These are phyloP conservation scores for Oncorhynchus clarkii DNA, from an alignment of 2,113 vertebrate genomes.

Conservation along the genomic window DNA sequence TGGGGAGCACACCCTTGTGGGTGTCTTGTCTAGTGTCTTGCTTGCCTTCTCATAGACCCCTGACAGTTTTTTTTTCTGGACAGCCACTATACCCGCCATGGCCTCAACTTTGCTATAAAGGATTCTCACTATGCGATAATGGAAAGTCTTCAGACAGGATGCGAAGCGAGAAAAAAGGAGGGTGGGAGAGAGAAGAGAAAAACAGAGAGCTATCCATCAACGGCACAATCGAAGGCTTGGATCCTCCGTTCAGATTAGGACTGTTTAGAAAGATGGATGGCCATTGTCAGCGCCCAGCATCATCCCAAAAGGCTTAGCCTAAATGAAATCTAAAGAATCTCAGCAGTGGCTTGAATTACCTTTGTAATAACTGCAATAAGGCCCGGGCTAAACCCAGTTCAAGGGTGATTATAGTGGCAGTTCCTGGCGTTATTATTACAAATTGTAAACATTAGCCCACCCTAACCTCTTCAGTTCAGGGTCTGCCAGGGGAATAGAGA, in stretches of 20 bases:
- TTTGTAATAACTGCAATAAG: conserved; percentile 59
- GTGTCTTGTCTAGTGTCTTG: conserved; percentile 29
- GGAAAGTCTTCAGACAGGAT: conserved; percentile 54
- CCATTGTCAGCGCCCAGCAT: conserved; percentile 67
- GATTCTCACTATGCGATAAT: conserved; percentile 30
- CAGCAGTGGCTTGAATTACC: conserved; percentile 77
- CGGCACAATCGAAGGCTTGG: conserved; percentile 64
- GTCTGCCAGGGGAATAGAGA: neutral
- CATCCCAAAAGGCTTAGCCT: conserved; percentile 70
- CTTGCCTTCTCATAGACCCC: conserved; percentile 11
- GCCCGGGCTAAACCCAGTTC: conserved; percentile 42
- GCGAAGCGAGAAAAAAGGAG: conserved; percentile 29
- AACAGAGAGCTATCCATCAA: conserved; percentile 75
- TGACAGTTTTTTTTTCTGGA: neutral
- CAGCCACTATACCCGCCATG: conserved; percentile 4
- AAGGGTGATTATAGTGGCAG: conserved; percentile 48
- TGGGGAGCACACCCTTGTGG: too few relatives aligned
- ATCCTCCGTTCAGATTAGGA: conserved; percentile 83
- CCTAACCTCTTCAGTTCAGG: conserved; percentile 20
- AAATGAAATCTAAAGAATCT: conserved; percentile 75
- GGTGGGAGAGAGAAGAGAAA: conserved; percentile 47
- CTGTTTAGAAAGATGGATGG: conserved; percentile 84
- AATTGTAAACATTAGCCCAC: conserved; percentile 51
- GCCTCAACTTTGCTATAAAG: neutral
- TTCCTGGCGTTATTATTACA: conserved; percentile 46